phyloP scores from a whole-genome alignment of 1,140 invertebrate species.

The Drosophila gunungcola region DNA sequence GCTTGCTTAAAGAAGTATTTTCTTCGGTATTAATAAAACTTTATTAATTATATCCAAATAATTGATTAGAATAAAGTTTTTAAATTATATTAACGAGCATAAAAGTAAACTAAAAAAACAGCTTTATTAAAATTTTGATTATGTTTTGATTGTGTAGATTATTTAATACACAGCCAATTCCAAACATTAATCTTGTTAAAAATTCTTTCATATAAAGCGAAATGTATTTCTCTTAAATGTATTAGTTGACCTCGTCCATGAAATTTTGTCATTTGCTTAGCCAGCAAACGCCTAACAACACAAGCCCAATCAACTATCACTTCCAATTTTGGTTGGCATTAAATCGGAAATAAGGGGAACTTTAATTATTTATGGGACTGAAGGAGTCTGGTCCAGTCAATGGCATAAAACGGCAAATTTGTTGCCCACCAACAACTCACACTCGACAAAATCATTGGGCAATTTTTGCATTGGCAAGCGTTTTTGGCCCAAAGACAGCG shows the following conservation, averaged over 20 bases:
- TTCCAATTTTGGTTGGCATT: conserved; percentile 23
- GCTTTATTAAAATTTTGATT: too few species aligned
- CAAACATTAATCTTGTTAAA: too few species aligned
- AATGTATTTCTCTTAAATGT: too few species aligned
- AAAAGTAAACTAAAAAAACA: too few species aligned
- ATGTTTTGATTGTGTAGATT: too few species aligned
- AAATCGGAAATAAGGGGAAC: conserved; percentile 20
- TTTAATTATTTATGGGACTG: conserved; percentile 43
- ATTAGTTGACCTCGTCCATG: background rate
- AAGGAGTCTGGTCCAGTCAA: conserved; percentile 38
- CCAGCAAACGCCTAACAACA: conserved; percentile 1
- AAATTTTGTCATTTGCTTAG: conserved; percentile 3
- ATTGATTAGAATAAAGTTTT: too few species aligned
- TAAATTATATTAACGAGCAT: too few species aligned
- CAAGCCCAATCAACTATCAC: background rate
- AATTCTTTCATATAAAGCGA: too few species aligned
- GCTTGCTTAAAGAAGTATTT: too few species aligned
- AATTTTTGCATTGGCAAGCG: conserved; percentile 58
- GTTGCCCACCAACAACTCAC: conserved; percentile 26
- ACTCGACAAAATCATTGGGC: conserved; percentile 20
- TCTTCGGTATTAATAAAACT: too few species aligned
- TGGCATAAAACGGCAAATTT: conserved; percentile 68
- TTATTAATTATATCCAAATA: too few species aligned
- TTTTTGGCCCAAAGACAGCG: conserved; percentile 26
- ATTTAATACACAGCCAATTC: too few species aligned